Conservation (phyloP, 2,888 invertebrate species). For the Drosophila nr. perissopoda region DNA sequence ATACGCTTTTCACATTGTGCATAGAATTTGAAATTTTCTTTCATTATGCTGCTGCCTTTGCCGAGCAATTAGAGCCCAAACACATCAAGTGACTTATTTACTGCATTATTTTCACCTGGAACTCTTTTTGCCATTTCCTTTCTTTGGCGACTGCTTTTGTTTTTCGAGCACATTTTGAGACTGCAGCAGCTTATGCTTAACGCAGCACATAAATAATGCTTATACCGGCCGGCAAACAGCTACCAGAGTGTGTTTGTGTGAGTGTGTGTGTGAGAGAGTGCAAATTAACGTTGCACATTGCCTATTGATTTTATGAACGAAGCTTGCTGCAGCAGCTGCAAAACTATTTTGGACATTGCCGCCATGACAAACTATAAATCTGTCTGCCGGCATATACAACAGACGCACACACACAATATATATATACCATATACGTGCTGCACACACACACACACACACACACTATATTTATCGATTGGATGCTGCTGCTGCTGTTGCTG, state of each 20-base stretch:
- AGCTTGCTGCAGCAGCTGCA: constrained; percentile 43
- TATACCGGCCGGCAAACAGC: constrained; percentile 62
- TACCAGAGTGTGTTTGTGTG: background rate
- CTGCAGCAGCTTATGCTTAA: constrained; percentile 26
- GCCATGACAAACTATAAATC: constrained; percentile 78
- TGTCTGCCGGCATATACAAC: constrained; percentile 72
- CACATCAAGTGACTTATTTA: constrained; percentile 55
- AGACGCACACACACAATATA: constrained; percentile 24
- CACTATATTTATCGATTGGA: constrained; percentile 77
- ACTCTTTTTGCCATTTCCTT: constrained; percentile 2
- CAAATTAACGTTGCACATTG: constrained; percentile 37
- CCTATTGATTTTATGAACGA: constrained; percentile 78
- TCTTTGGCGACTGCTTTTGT: constrained; percentile 7
- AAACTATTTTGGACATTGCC: constrained; percentile 70
- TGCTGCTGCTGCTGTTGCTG: constrained; percentile 51
- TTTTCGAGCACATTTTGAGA: constrained; percentile 17
- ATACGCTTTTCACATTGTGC: constrained; percentile 25
- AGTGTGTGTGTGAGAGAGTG: constrained; percentile 1
- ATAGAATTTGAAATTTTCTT: constrained; percentile 54
- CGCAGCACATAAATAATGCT: constrained; percentile 47
- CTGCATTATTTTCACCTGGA: constrained; percentile 42
- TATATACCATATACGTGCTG: constrained; percentile 31
- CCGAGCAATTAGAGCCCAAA: constrained; percentile 46
- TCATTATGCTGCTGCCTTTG: constrained; percentile 26
- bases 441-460: constrained; percentile 54